Percentiles rank a stretch among this genome's conserved stretches.
phyloP scores from a whole-genome alignment of 2,113 vertebrate genomes.

The Larimichthys crocea region DNA sequence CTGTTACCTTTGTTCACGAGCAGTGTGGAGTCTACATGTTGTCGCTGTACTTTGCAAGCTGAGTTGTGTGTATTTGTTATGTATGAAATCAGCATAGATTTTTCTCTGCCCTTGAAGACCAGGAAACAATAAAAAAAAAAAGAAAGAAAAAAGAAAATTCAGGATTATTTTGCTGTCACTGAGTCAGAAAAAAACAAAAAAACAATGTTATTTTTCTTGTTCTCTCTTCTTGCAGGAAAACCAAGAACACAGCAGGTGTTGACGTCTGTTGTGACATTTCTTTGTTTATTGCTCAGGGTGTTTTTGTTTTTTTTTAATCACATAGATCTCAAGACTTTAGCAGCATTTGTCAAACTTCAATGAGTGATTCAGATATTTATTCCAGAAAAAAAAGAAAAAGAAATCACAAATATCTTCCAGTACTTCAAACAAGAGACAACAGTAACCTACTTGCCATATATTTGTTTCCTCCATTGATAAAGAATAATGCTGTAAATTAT shows the following conservation, averaged over 20 bases:
- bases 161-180: conserved; percentile 44
- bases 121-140: conserved; percentile 55
- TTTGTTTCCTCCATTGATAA: conserved; percentile 9
- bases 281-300: not conserved
- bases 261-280: not conserved
- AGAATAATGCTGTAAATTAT: not conserved
- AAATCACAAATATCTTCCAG: not conserved
- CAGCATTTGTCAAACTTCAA: not conserved
- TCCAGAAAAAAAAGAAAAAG: not conserved
- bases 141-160: conserved; percentile 18
- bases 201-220: not conserved
- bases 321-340: not conserved
- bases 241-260: not conserved
- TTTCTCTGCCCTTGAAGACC: conserved; percentile 54
- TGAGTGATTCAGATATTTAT: not conserved
- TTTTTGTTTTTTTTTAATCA: not conserved
- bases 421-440: not conserved
- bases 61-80: conserved; percentile 73
- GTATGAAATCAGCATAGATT: conserved; percentile 55
- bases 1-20: conserved; percentile 58
- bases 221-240: not conserved
- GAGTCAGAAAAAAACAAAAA: conserved; percentile 19
- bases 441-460: not conserved
- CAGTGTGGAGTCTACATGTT: conserved; percentile 54
- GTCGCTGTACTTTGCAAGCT: conserved; percentile 72